Evolutionary conservation across 1,140 invertebrate species (phyloP).

Genomic region (Babylonia areolata): DNA sequence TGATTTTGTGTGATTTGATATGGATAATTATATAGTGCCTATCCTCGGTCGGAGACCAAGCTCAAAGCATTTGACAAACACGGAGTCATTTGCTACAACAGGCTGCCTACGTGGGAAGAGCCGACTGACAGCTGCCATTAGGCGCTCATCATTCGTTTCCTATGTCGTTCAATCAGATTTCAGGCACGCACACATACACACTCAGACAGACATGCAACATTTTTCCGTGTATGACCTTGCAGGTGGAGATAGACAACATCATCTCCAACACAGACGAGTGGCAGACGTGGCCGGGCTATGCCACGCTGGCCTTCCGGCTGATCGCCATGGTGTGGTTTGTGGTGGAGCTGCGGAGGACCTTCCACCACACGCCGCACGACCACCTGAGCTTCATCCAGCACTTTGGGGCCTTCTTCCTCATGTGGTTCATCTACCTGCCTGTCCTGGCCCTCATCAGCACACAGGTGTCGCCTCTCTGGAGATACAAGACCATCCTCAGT

Average conservation of each 20-base stretch:
- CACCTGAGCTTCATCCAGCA: conserved; percentile 95
- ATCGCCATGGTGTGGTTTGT: conserved; percentile 97
- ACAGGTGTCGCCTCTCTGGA: conserved; percentile 95
- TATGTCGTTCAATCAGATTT: too few species aligned
- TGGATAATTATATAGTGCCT: too few species aligned
- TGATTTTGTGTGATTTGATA: too few species aligned
- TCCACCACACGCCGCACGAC: conserved; percentile 78
- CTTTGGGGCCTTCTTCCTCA: conserved; percentile 96
- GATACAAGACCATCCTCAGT: conserved; percentile 95
- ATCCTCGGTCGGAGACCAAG: too few species aligned
- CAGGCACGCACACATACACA: too few species aligned
- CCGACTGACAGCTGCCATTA: too few species aligned
- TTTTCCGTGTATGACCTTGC: too few species aligned
- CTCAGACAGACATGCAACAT: too few species aligned
- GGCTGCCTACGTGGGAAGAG: too few species aligned
- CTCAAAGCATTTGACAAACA: too few species aligned
- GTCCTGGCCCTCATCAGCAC: conserved; percentile 94
- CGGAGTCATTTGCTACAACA: too few species aligned
- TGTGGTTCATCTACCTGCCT: conserved; percentile 98
- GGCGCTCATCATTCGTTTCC: too few species aligned
- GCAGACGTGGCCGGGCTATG: conserved; percentile 96
- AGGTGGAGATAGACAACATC: conserved; percentile 93
- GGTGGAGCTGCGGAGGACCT: conserved; percentile 85
- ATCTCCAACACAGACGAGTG: conserved; percentile 98
- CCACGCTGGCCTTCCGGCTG: conserved; percentile 90